These are phyloP conservation scores for Ursus arctos DNA, from an alignment of 2,113 vertebrate genomes.

Conservation along the genomic window DNA sequence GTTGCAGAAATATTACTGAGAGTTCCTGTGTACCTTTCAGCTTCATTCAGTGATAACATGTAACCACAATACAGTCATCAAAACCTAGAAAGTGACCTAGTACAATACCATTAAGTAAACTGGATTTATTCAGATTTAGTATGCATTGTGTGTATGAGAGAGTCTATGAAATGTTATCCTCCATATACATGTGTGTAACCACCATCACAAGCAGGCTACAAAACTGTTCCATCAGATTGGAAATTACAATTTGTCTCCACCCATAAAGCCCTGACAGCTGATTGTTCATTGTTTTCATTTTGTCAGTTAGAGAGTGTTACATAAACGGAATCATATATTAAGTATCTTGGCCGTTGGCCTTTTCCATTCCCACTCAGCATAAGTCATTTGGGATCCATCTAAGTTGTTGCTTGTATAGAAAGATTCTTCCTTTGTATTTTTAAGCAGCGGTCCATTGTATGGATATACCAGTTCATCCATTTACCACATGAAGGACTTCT, in stretches of 20 bases:
- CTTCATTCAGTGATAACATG: neutral
- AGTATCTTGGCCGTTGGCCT: neutral
- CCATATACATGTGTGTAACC: neutral
- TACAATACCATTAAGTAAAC: neutral
- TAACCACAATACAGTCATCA: neutral
- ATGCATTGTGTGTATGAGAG: neutral
- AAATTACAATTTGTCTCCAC: neutral
- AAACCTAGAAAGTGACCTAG: neutral
- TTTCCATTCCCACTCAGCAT: rapidly evolving
- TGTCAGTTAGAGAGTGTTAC: neutral
- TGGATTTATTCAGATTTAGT: neutral
- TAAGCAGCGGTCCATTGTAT: neutral
- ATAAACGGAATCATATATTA: neutral
- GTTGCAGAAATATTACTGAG: neutral
- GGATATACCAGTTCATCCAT: neutral
- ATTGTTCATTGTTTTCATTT: neutral
- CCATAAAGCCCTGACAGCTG: neutral
- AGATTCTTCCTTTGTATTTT: neutral
- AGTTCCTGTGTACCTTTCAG: neutral
- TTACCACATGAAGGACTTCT: neutral
- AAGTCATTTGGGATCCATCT: neutral
- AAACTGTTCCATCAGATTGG: neutral
- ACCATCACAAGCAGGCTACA: neutral
- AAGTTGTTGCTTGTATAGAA: neutral
- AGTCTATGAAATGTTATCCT: neutral